Evolutionary conservation across 1,140 invertebrate species (phyloP), one percentile per base, ranked within the genome.

Genomic region (Gonioctena quinquepunctata): DNA sequence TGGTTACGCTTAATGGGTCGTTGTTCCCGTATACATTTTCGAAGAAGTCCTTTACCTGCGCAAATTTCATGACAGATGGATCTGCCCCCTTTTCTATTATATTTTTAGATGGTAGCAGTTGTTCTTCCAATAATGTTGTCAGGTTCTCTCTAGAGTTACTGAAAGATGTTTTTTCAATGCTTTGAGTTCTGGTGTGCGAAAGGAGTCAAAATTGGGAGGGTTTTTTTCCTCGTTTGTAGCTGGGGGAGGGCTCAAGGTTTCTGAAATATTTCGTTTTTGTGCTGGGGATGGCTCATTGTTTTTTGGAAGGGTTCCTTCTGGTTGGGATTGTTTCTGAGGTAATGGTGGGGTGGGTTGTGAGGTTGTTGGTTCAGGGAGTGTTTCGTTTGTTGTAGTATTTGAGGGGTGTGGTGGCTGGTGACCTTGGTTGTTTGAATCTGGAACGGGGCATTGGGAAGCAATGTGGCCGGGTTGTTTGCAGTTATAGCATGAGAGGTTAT

Each of bases 391-490:
- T 11, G n/a, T 11, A n/a, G n/a, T 42, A 13, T 8, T 3, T 8
- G 28, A 33, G 7, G 28, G 13, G 28, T 7, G 13, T 42, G 33
- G 2, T 0, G 33, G 11, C n/a, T 42, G 28, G 2, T 2, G n/a
- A 13, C 28, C 28, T 8, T 33, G 28, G 7, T 33, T 13, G 13
- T 13, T 33, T 33, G 28, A 33, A 33, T 7, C 13, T 33, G 7
- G 28, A 8, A 33, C 7, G 8, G 18, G 50, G 23, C 57, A 60
- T 16, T 23, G 23, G 57, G 22, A 26, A 13, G 57, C 57, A 16
- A 60, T 60, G 18, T 60, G 57, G n/a, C 57, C 57, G 26, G n/a
- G 8, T 26, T 23, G 13, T 60, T 60, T 60, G 23, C 57, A 60
- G n/a, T 60, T 60, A 22, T 16, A 28, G 26, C 57, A 60, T 6